Evolutionary conservation across 2,888 invertebrate species (phyloP), one percentile per base, ranked within the genome.

Genomic region (Hirudinaria manillensis): DNA sequence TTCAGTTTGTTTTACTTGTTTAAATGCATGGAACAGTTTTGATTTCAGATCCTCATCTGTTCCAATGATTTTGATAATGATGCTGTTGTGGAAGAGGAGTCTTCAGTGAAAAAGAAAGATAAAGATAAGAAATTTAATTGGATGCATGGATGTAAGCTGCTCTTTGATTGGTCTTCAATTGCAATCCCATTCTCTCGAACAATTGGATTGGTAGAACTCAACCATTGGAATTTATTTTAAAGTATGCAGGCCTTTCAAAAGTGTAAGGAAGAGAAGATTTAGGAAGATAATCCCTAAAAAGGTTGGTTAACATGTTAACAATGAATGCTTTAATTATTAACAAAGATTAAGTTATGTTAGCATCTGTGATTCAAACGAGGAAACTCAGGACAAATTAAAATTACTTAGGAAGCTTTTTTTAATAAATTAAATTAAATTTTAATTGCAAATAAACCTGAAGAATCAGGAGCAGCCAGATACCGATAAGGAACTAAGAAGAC

Each of bases 381-480:
- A n/a, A 38, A 38, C 38, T 38, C 38, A 38, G 38, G 38, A 6
- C 38, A 38, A 38, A 38, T 38, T 3, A 45, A 7, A 45, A 16
- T 45, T 45, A 36, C 10, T 36, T 10, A 36, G 36, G 10, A 36
- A 36, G 36, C 16, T n/a, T n/a, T n/a, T n/a, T 45, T 45, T 7
- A 10, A 45, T 45, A 16, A 10, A 45, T 16, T 45, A 3, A 45
- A 45, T 45, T n/a, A n/a, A n/a, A 45, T 7, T 45, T 45, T 6
- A 45, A 45, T 45, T 45, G 10, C 3, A 45, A 45, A 16, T 45
- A 10, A 4, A 45, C 10, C 45, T 7, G 16, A 79, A 87, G 86
- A 93, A 92, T 86, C 93, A 93, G 0, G 97, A 97, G 86, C 93
- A 94, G 34, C 96, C 97, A 0, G 97, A 98, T 87, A 94, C 97